These are phyloP conservation scores for Marmota monax DNA, from an alignment of 2,113 vertebrate genomes.

Conservation along the genomic window DNA sequence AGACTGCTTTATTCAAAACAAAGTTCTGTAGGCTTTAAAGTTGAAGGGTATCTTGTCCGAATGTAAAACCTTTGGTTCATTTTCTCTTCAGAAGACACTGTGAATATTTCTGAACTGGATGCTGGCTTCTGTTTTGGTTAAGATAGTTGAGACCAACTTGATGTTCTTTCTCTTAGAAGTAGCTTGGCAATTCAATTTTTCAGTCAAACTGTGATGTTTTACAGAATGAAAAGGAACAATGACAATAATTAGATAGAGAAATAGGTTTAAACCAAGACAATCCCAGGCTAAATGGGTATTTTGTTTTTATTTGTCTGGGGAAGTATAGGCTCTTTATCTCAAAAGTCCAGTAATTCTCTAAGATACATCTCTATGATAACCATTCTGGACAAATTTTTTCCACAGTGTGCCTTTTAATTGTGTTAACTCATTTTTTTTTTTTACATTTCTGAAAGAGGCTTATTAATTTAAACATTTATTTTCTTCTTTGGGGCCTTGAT, in stretches of 20 bases:
- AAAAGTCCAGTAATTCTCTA: neutral
- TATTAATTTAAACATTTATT: neutral
- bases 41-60: neutral
- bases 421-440: neutral
- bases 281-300: neutral
- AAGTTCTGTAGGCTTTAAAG: neutral
- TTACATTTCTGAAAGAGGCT: neutral
- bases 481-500: neutral
- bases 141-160: neutral
- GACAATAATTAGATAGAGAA: neutral
- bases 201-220: neutral
- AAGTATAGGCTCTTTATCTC: neutral
- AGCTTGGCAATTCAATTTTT: neutral
- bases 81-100: neutral
- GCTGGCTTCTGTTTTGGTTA: neutral
- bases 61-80: neutral
- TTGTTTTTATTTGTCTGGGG: neutral
- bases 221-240: neutral
- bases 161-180: neutral
- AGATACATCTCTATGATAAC: neutral
- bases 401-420: neutral
- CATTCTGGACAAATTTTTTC: neutral
- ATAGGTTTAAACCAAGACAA: neutral
- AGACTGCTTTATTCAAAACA: neutral
- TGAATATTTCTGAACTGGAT: neutral